A percentile compares a stretch with the other conserved stretches of the same genome.
Evolutionary conservation across 2,888 invertebrate genomes (phyloP).

Genomic region (Synanthedon myopaeformis): DNA sequence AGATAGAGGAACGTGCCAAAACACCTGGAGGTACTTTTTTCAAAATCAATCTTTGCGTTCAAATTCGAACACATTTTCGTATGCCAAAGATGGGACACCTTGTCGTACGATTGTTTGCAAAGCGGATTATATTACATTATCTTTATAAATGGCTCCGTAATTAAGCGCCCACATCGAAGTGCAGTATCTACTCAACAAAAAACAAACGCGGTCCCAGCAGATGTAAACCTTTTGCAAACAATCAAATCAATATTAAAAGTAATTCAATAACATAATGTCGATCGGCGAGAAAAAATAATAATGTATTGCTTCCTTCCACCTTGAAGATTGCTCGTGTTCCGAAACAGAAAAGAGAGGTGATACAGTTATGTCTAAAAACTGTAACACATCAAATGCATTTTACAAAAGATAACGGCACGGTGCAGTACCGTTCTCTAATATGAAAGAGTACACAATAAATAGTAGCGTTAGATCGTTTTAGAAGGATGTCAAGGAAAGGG

Average conservation of each 20-base stretch:
- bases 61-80: conserved; percentile 35
- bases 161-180: conserved; percentile 65
- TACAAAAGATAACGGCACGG: conserved; percentile 51
- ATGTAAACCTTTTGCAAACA: conserved; percentile 58
- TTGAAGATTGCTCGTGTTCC: conserved; percentile 36
- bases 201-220: conserved; percentile 46
- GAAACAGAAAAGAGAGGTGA: conserved; percentile 36
- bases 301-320: conserved; percentile 69
- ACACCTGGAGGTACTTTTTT: conserved; percentile 41
- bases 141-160: conserved; percentile 58
- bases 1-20: conserved; percentile 54
- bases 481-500: conserved; percentile 40
- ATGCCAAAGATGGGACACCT: conserved; percentile 39
- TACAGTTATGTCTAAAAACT: conserved; percentile 65
- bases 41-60: conserved; percentile 27
- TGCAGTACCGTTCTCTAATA: conserved; percentile 48
- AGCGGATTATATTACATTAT: conserved; percentile 65
- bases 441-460: conserved; percentile 40
- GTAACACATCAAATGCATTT: conserved; percentile 52
- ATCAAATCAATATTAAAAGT: conserved; percentile 60
- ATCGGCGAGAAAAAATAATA: conserved; percentile 47
- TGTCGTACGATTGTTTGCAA: conserved; percentile 58
- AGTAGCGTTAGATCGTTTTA: conserved; percentile 56
- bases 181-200: conserved; percentile 37
- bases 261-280: conserved; percentile 69